These are phyloP conservation scores for Antrozous pallidus DNA, from an alignment of 2,797 vertebrate species.

Conservation along the genomic window DNA sequence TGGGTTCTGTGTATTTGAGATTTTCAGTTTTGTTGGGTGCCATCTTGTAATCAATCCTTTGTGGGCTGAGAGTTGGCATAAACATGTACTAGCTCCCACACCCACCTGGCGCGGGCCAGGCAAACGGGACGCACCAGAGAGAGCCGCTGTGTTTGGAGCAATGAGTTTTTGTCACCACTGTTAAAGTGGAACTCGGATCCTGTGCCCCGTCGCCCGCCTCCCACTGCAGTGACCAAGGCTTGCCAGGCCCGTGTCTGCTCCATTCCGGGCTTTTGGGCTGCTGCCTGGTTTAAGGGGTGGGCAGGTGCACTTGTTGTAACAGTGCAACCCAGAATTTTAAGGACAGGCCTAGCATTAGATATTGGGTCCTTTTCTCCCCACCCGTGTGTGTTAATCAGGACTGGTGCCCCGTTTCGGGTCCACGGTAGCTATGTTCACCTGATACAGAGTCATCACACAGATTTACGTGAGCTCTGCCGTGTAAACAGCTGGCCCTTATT, in stretches of 20 bases:
- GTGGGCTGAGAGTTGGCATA: not conserved
- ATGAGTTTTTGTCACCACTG: not conserved
- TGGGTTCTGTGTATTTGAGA: not conserved
- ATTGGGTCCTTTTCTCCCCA: not conserved
- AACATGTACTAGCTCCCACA: accelerated
- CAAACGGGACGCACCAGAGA: not conserved
- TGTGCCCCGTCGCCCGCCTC: accelerated
- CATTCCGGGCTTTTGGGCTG: not conserved
- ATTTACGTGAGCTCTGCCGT: accelerated
- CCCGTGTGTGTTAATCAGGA: not conserved
- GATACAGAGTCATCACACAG: not conserved
- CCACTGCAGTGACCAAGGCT: accelerated
- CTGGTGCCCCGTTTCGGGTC: not conserved
- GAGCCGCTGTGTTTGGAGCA: not conserved
- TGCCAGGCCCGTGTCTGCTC: not conserved
- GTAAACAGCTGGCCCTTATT: not conserved
- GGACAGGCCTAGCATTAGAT: not conserved
- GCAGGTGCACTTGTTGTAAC: not conserved
- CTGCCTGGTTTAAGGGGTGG: not conserved
- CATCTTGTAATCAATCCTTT: not conserved
- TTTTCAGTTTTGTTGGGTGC: not conserved
- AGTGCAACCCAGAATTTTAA: not conserved
- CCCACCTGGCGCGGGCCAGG: accelerated
- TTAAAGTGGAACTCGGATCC: not conserved
- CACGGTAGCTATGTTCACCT: accelerated